Base-by-base conservation (phyloP, 35 echinoderm and acorn worm species). In the Eucidaris tribuloides region DNA sequence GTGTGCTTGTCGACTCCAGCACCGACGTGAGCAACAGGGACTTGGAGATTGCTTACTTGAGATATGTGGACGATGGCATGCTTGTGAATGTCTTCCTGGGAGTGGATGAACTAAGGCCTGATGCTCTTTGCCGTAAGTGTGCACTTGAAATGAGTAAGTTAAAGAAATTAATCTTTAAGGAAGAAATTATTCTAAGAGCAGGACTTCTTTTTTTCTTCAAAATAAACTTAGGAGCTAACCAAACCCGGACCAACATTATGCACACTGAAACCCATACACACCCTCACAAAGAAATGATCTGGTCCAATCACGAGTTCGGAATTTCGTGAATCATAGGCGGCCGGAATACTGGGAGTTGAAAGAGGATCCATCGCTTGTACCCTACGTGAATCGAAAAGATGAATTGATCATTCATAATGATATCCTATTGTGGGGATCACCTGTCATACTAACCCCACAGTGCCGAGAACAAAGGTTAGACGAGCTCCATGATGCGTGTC, bases 321-420 rank as follows among this genome's bases (percentile, higher is more conserved):
- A 78, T 18, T 79, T 52, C n/a, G 48, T 52, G 48, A 52, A 9
- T 11, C 48, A 52, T 52, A n/a, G 48, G n/a, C n/a, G 48, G 48
- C 48, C 48, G n/a, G 48, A 52, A 11, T 11, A 9, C 9, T n/a
- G 48, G 48, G n/a, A 11, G 48, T n/a, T 52, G 48, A 52, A 9
- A n/a, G 22, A 79, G 6, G 89, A 91, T 50, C n/a, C 62, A 14
- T 23, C 17, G 18, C 60, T 86, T 1, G 36, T 44, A 37, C 82
- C 71, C 65, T 86, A 85, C 63, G 58, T 62, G 57, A 65, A 42
- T 9, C 58, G 82, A 29, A 35, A 11, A 49, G 24, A 52, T 25
- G 72, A 91, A 48, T 42, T 91, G 41, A 91, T 82, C 50, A 37
- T 58, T 33, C 83, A 86, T 19, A n/a, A 49, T 82, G 86, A 78